phyloP scores from a whole-genome alignment of 2,113 vertebrate genomes.

The Morone chrysops region DNA sequence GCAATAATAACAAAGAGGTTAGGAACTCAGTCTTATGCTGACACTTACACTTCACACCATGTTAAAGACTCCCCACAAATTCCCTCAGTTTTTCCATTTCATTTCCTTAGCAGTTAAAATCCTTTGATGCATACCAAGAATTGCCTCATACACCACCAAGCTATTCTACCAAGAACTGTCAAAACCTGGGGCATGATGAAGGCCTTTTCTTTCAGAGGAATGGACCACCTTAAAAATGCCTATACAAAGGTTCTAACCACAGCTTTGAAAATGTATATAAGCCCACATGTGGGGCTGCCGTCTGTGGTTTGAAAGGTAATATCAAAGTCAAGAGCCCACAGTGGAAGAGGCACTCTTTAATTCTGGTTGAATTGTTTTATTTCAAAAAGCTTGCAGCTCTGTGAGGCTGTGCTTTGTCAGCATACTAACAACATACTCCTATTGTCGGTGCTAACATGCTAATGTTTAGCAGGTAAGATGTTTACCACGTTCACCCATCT shows the following conservation, averaged over 20 bases:
- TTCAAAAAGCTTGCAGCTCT: neutral
- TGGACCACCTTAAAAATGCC: constrained; percentile 26
- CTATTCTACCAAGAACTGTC: neutral
- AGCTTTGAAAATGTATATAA: constrained; percentile 4
- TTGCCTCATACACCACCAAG: constrained; percentile 20
- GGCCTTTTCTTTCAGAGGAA: constrained; percentile 41
- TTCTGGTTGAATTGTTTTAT: neutral
- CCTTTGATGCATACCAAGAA: constrained; percentile 60
- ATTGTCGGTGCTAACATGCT: neutral
- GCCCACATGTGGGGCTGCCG: neutral
- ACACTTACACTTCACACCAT: constrained; percentile 67
- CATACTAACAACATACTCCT: neutral
- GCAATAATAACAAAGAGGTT: constrained; percentile 73
- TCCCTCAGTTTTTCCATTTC: constrained; percentile 42
- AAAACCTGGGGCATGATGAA: constrained; percentile 20
- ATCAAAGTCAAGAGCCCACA: neutral
- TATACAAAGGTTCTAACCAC: constrained; percentile 13
- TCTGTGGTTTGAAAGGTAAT: neutral
- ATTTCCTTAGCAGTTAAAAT: constrained; percentile 57
- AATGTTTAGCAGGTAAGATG: neutral
- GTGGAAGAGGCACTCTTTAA: too few species aligned
- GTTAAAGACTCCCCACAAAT: constrained; percentile 59
- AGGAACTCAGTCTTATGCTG: constrained; percentile 58
- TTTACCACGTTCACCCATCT: neutral
- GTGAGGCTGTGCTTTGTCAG: neutral